Percentiles rank a stretch among this genome's conserved stretches.
These are phyloP conservation scores for Denticeps clupeoides DNA, from an alignment of 2,797 vertebrate species.

Conservation along the genomic window DNA sequence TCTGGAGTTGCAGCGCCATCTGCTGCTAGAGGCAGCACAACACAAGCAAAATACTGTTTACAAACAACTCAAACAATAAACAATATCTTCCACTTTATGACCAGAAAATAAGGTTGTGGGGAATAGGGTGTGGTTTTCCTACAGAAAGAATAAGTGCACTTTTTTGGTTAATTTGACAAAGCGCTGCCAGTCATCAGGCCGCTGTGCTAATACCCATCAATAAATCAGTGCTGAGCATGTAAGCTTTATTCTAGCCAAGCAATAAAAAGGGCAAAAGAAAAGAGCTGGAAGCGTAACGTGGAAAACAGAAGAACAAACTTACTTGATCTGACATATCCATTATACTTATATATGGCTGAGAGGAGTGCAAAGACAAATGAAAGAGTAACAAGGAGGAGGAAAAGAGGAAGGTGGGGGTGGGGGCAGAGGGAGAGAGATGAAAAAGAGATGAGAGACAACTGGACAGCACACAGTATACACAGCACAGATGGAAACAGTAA, in stretches of 20 bases:
- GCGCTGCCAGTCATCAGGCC: slow-evolving; percentile 16
- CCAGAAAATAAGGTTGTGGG: no score
- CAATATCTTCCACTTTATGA: slow-evolving; percentile 11
- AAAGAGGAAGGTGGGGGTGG: slow-evolving; percentile 33
- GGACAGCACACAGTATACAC: slow-evolving; percentile 19
- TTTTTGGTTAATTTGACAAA: slow-evolving; percentile 19
- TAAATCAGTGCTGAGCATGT: slow-evolving; percentile 13
- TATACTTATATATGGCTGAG: slow-evolving; percentile 79
- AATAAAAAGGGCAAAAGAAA: slow-evolving; percentile 4
- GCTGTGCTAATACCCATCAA: slow-evolving; percentile 24
- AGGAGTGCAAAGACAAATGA: slow-evolving; percentile 71
- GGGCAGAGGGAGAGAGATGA: slow-evolving; percentile 36
- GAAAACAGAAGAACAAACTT: slow-evolving; percentile 50
- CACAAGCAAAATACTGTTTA: slow-evolving; percentile 55
- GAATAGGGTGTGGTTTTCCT: slow-evolving; percentile 28
- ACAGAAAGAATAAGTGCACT: slow-evolving; percentile 16
- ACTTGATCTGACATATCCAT: slow-evolving; percentile 76
- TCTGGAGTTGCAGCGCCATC: slow-evolving; percentile 75
- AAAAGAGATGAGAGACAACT: slow-evolving; percentile 47
- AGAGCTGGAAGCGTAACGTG: slow-evolving; percentile 12
- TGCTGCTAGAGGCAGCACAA: slow-evolving; percentile 67
- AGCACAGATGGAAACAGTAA: slow-evolving; percentile 34
- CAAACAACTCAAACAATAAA: slow-evolving; percentile 36
- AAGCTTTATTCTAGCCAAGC: neutral
- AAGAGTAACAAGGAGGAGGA: slow-evolving; percentile 50